These are phyloP conservation scores for Geotrupes spiniger DNA, from an alignment of 2,888 invertebrate species.

Conservation along the genomic window DNA sequence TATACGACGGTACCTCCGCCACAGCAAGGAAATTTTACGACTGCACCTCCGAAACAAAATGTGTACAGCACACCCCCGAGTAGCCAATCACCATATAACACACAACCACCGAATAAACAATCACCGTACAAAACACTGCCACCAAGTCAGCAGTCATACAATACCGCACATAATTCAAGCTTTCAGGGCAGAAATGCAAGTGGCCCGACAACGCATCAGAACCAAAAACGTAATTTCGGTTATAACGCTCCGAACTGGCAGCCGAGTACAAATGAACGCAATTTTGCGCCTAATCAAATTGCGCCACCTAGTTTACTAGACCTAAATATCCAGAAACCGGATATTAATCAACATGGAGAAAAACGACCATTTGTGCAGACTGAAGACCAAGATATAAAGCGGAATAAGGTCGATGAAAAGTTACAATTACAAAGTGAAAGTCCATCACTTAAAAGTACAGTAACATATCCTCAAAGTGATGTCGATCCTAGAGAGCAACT, in stretches of 20 bases:
- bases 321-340: constrained; percentile 23
- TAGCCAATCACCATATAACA: constrained; percentile 33
- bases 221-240: constrained; percentile 11
- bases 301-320: constrained; percentile 27
- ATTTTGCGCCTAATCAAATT: constrained; percentile 31
- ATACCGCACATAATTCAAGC: constrained; percentile 32
- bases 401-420: constrained; percentile 20
- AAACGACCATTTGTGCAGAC: constrained; percentile 24
- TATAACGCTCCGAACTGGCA: constrained; percentile 31
- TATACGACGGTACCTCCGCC: constrained; percentile 10
- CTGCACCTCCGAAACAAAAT: constrained; percentile 39
- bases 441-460: too few relatives aligned
- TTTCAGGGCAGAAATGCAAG: constrained; percentile 34
- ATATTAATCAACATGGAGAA: constrained; percentile 6
- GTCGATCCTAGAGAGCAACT: constrained; percentile 42
- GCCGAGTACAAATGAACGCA: constrained; percentile 31
- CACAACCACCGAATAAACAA: constrained; percentile 33
- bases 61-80: constrained; percentile 29
- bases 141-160: constrained; percentile 30
- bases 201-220: constrained; percentile 31
- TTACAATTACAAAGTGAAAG: background rate
- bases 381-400: constrained; percentile 28
- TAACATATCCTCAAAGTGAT: background rate
- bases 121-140: constrained; percentile 32
- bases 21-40: constrained; percentile 13